phyloP scores from a whole-genome alignment of 2,888 invertebrate species.

The Lottia scabra region DNA sequence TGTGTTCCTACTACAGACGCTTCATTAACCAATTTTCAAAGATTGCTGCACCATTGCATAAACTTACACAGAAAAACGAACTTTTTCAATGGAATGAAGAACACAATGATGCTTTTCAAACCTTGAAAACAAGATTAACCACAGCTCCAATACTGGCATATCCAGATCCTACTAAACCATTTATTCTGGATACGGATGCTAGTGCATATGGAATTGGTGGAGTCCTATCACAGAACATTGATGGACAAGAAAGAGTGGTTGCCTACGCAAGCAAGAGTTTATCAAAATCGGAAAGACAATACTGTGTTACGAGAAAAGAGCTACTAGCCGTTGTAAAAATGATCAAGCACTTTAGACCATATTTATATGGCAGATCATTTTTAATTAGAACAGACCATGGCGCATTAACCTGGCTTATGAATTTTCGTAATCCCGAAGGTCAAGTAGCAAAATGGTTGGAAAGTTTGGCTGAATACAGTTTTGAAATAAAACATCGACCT shows the following conservation, averaged over 20 bases:
- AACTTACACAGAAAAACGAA: conserved; percentile 16
- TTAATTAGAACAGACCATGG: conserved; percentile 41
- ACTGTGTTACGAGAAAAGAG: conserved; percentile 34
- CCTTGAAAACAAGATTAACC: conserved; percentile 20
- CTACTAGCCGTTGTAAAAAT: conserved; percentile 33
- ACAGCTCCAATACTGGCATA: conserved; percentile 28
- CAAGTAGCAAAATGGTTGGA: conserved; percentile 28
- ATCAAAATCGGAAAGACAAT: conserved; percentile 26
- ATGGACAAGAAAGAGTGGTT: conserved; percentile 37
- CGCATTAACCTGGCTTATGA: conserved; percentile 33
- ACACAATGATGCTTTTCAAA: conserved; percentile 28
- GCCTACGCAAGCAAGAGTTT: conserved; percentile 33
- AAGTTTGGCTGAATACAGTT: conserved; percentile 19
- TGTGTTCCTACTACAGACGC: background rate
- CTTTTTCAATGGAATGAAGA: conserved; percentile 26
- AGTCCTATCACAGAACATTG: conserved; percentile 35
- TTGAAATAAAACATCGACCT: conserved; percentile 21
- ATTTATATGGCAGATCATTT: conserved; percentile 35
- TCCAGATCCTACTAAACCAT: conserved; percentile 21
- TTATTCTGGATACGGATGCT: conserved; percentile 42
- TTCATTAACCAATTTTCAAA: conserved; percentile 4
- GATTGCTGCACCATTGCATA: conserved; percentile 17
- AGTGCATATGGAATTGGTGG: conserved; percentile 35
- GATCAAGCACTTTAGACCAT: conserved; percentile 38
- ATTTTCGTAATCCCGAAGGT: conserved; percentile 30